Percentiles rank a stretch among this genome's conserved stretches.
phyloP scores from a whole-genome alignment of 2,113 vertebrate genomes.

The Triplophysa rosa region DNA sequence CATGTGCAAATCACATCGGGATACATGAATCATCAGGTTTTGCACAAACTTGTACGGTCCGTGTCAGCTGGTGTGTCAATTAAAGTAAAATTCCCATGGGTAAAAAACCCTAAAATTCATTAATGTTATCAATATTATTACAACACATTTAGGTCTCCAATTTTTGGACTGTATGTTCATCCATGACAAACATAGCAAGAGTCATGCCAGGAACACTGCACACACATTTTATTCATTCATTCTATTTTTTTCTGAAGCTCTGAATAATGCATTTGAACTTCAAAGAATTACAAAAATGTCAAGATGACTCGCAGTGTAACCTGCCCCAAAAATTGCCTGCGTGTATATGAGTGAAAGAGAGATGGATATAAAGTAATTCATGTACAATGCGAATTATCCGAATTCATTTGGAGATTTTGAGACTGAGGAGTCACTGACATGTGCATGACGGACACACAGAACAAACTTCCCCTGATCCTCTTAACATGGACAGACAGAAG shows the following conservation, averaged over 20 bases:
- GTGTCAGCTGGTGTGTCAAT: too few species aligned
- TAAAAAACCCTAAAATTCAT: too few species aligned
- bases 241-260: background rate
- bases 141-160: too few species aligned
- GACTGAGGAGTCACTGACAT: conserved; percentile 24
- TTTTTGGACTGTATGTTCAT: too few species aligned
- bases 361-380: background rate
- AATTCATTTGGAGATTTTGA: background rate
- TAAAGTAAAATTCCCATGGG: too few species aligned
- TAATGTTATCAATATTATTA: too few species aligned
- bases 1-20: background rate
- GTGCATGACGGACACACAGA: conserved; percentile 13
- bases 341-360: background rate
- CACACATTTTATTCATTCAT: too few species aligned
- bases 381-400: background rate
- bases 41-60: too few species aligned
- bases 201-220: too few species aligned
- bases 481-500: background rate
- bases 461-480: background rate
- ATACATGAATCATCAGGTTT: too few species aligned
- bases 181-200: too few species aligned
- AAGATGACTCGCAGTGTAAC: background rate
- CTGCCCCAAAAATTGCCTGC: background rate
- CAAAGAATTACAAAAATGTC: background rate
- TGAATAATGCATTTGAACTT: background rate